Evolutionary conservation across 2,113 vertebrate genomes (phyloP), one percentile per base, ranked within the genome.

Genomic region (Azemiops feae): DNA sequence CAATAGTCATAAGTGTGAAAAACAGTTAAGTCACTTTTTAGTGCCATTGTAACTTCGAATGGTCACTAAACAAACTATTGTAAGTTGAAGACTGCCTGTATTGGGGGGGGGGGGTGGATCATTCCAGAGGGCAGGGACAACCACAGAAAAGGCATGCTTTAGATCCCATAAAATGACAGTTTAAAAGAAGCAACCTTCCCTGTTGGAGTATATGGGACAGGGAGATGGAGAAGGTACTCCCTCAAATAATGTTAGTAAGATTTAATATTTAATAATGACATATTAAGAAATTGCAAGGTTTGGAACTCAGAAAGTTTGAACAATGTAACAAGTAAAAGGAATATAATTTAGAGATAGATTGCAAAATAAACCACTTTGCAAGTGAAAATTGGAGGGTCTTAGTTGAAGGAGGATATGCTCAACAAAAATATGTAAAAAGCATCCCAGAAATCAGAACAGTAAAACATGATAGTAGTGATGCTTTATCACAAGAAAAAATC

Each of bases 311-410:
- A 47, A 54, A 57, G 5, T 86, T 54, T 93, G 45, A n/a, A 22
- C 53, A 85, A 74, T 50, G 18, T 39, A 25, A 10, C 58, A 25
- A 50, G 11, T 81, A 39, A 60, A 88, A 88, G 39, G 0, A 54
- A 55, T 14, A 53, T 55, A 64, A 69, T 11, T 34, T 90, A 30
- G 27, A n/a, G 50, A 0, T 27, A 7, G 47, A 2, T 74, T 89
- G 39, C n/a, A 45, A 58, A 50, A 90, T 0, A 43, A 81, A 5
- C 2, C 20, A 0, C 93, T 52, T 0, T 25, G 0, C 22, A 12
- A 0, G 1, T 53, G 0, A 16, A 0, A 27, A 39, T 0, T 3
- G 60, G 52, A 11, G 9, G n/a, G 87, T 0, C 11, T 23, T 34
- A 55, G 34, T 11, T 7, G 60, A 74, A 74, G 64, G 53, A 1